These are phyloP conservation scores for Drosophila murphyi DNA, from an alignment of 1,140 invertebrate genomes.

Conservation along the genomic window DNA sequence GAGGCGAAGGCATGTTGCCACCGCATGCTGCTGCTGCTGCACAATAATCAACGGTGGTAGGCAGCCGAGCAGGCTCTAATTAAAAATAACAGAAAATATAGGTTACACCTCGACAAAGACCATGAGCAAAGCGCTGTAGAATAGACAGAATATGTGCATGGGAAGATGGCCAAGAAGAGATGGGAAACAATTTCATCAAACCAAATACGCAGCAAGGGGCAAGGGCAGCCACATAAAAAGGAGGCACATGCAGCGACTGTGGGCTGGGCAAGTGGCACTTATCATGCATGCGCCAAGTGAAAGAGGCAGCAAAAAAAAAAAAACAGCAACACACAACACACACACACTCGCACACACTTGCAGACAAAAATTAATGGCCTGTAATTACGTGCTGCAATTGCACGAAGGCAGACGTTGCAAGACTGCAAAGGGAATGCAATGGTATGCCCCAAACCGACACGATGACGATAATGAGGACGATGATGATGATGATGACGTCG, in stretches of 20 bases:
- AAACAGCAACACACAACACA: slow-evolving; percentile 25
- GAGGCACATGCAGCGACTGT: slow-evolving; percentile 21
- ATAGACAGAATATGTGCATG: background rate
- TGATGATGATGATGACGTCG: background rate
- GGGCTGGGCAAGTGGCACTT: slow-evolving; percentile 63
- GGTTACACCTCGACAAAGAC: slow-evolving; percentile 64
- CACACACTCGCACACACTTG: background rate
- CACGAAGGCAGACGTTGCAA: background rate
- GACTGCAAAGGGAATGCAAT: background rate
- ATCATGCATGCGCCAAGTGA: slow-evolving; percentile 67
- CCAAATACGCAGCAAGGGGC: slow-evolving; percentile 31
- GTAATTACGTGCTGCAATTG: slow-evolving; percentile 64
- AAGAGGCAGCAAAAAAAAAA: slow-evolving; percentile 27
- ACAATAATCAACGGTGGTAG: slow-evolving; percentile 47
- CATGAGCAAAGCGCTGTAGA: background rate
- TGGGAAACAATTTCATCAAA: slow-evolving; percentile 55
- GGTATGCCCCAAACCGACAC: slow-evolving; percentile 33
- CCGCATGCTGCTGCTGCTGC: slow-evolving; percentile 27
- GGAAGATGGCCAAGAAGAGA: slow-evolving; percentile 29
- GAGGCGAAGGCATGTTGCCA: slow-evolving; percentile 25
- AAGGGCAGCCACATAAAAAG: background rate
- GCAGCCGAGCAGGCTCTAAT: slow-evolving; percentile 51
- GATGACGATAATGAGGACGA: background rate
- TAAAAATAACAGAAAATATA: slow-evolving; percentile 66
- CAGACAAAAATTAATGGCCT: slow-evolving; percentile 64